phyloP scores from a whole-genome alignment of 2,797 vertebrate genomes.

The Clarias pachynema region DNA sequence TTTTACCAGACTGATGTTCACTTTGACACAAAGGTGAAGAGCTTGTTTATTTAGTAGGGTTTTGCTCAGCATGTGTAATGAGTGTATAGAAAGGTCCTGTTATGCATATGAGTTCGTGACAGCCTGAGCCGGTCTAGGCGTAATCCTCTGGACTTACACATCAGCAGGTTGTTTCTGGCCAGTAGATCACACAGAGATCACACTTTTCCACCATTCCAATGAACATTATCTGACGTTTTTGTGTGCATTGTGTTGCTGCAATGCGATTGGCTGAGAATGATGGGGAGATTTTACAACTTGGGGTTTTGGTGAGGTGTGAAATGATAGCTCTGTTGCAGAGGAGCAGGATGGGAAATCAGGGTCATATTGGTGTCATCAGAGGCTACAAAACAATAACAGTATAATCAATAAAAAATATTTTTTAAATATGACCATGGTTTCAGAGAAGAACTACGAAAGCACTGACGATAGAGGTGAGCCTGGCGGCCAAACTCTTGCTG shows the following conservation, averaged over 20 bases:
- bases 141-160: no score
- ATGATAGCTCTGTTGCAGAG: slow-evolving; percentile 13
- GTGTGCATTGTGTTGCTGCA: neutral
- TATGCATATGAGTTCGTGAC: no score
- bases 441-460: neutral
- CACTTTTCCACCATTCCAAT: neutral
- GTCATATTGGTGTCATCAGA: slow-evolving; percentile 36
- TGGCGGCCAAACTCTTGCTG: slow-evolving; percentile 1
- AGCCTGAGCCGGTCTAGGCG: no score
- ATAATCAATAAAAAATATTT: neutral
- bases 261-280: neutral
- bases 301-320: neutral
- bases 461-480: slow-evolving; percentile 1
- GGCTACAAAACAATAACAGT: neutral
- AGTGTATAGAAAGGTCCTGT: no score
- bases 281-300: neutral
- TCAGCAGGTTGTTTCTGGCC: no score
- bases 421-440: neutral
- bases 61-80: no score
- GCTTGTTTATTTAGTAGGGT: no score
- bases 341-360: slow-evolving; percentile 21
- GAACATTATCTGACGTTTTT: neutral
- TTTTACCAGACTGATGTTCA: no score
- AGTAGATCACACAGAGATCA: no score
- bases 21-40: no score